Evolutionary conservation across 2,888 invertebrate genomes (phyloP).

Genomic region (Amphipyra tragopoginis): DNA sequence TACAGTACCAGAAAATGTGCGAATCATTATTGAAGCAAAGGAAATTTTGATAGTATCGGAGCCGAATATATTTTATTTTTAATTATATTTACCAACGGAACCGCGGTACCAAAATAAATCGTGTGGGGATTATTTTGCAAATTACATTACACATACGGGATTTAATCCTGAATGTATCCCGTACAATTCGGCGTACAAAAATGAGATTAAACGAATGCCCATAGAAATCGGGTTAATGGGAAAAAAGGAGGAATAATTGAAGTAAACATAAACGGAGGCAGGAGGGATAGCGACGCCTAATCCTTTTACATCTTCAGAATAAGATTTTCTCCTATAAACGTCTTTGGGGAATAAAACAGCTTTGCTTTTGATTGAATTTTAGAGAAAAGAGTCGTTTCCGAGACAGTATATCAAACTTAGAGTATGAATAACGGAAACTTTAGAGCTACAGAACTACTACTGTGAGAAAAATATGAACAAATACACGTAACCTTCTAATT

Average conservation of each 20-base stretch:
- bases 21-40: not conserved
- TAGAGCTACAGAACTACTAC: not conserved
- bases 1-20: not conserved
- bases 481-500: too few relatives aligned
- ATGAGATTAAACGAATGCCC: constrained; percentile 53
- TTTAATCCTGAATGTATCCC: constrained; percentile 42
- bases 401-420: constrained; percentile 9
- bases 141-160: constrained; percentile 49
- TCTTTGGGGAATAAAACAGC: constrained; percentile 55
- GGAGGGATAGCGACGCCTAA: constrained; percentile 40
- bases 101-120: constrained; percentile 24
- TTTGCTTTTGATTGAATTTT: constrained; percentile 61
- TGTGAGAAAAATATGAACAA: too few relatives aligned
- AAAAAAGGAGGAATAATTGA: constrained; percentile 59
- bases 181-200: constrained; percentile 34
- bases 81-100: constrained; percentile 22
- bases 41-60: not conserved
- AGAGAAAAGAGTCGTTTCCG: constrained; percentile 41
- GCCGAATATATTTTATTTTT: constrained; percentile 14
- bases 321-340: constrained; percentile 55
- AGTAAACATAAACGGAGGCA: constrained; percentile 47
- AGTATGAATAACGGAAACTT: constrained; percentile 13
- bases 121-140: constrained; percentile 31
- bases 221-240: constrained; percentile 55
- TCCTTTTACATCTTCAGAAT: constrained; percentile 59